Evolutionary conservation across 1,140 invertebrate species (phyloP).

Genomic region (Goniozus legneri): DNA sequence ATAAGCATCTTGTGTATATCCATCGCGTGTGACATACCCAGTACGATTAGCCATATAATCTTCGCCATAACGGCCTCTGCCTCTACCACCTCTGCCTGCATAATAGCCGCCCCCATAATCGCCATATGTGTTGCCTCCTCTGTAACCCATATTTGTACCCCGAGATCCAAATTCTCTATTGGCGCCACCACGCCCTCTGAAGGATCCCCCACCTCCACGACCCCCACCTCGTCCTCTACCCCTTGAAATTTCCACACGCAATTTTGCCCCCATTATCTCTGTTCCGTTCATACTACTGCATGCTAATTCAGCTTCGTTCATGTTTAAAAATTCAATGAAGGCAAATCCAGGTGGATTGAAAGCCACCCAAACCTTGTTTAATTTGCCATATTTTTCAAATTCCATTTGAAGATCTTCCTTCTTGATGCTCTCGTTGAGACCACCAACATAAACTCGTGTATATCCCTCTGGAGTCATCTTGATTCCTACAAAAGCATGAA

Average conservation of each 20-base stretch:
- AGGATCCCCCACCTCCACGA: conserved; percentile 54
- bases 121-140: conserved; percentile 53
- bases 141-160: conserved; percentile 38
- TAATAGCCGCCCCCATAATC: conserved; percentile 52
- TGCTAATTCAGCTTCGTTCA: conserved; percentile 90
- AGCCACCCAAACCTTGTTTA: conserved; percentile 94
- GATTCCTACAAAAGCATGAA: conserved; percentile 13
- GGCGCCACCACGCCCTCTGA: conserved; percentile 57
- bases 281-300: conserved; percentile 88
- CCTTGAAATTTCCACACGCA: conserved; percentile 79
- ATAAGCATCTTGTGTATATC: conserved; percentile 46
- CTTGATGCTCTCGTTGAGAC: conserved; percentile 76
- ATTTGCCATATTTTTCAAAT: conserved; percentile 86
- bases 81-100: conserved; percentile 47
- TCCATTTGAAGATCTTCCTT: conserved; percentile 84
- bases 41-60: conserved; percentile 38
- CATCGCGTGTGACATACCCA: conserved; percentile 43
- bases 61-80: conserved; percentile 42
- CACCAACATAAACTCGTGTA: conserved; percentile 81
- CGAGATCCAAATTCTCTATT: conserved; percentile 47
- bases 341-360: conserved; percentile 96
- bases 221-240: conserved; percentile 61
- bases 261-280: conserved; percentile 74
- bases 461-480: conserved; percentile 52
- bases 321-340: conserved; percentile 97